phyloP scores from a whole-genome alignment of 2,888 invertebrate species.

The Andrena haemorrhoa region DNA sequence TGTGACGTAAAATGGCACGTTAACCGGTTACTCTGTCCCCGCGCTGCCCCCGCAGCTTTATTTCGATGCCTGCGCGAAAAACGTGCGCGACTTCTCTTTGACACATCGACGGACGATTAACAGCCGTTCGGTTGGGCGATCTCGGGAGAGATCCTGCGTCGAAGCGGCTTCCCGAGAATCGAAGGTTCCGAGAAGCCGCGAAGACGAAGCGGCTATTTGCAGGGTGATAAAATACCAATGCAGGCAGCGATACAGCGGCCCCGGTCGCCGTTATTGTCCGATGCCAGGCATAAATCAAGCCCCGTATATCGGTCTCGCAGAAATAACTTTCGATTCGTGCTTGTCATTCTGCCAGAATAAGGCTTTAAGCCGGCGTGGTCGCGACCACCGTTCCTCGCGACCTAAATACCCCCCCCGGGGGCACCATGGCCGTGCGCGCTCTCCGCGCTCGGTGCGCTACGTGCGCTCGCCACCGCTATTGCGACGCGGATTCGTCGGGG shows the following conservation, averaged over 20 bases:
- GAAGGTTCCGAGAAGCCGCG: conserved; percentile 56
- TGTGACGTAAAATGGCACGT: conserved; percentile 81
- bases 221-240: conserved; percentile 64
- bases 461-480: conserved; percentile 45
- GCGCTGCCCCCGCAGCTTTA: conserved; percentile 52
- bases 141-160: neutral
- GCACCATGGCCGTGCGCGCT: conserved; percentile 34
- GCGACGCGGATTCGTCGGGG: conserved; percentile 72
- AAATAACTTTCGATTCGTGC: conserved; percentile 71
- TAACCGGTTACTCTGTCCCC: conserved; percentile 65
- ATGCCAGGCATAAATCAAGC: conserved; percentile 69
- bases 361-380: conserved; percentile 48
- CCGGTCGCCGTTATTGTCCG: conserved; percentile 60
- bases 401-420: conserved; percentile 58
- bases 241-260: conserved; percentile 40
- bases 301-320: conserved; percentile 59
- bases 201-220: conserved; percentile 53
- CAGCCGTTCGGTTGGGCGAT: neutral
- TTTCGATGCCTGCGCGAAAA: conserved; percentile 31
- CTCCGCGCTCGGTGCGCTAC: conserved; percentile 21
- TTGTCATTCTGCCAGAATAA: conserved; percentile 72
- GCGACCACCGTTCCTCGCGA: conserved; percentile 53
- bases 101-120: neutral
- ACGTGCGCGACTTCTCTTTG: neutral
- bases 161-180: conserved; percentile 30